phyloP scores from a whole-genome alignment of 2,797 vertebrate species.

The Scolopax rusticola region DNA sequence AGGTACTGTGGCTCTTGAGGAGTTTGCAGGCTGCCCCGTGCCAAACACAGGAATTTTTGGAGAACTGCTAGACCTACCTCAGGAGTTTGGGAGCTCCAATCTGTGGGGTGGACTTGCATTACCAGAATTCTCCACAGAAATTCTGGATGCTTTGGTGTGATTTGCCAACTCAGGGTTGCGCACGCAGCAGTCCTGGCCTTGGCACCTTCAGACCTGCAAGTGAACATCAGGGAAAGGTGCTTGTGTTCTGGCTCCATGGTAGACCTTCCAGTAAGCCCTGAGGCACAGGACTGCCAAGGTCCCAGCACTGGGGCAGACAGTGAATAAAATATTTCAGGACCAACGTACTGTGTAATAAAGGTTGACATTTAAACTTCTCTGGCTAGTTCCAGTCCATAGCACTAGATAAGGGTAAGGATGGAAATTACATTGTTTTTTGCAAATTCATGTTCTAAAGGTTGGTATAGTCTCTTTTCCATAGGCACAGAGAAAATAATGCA shows the following conservation, averaged over 20 bases:
- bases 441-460: background rate
- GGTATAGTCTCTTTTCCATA: background rate
- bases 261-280: background rate
- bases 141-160: background rate
- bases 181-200: rapidly evolving
- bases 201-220: rapidly evolving
- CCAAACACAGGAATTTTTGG: background rate
- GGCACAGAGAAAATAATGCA: background rate
- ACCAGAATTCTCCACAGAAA: background rate
- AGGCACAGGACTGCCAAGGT: background rate
- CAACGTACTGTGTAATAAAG: background rate
- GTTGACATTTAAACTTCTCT: background rate
- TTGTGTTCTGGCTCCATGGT: background rate
- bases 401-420: background rate
- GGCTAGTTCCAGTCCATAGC: background rate
- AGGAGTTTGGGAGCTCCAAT: background rate
- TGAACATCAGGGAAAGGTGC: background rate
- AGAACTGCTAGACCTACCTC: background rate
- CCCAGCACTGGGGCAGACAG: background rate
- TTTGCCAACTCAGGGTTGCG: background rate
- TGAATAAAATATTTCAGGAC: background rate
- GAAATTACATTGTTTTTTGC: background rate
- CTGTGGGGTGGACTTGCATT: background rate
- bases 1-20: background rate
- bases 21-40: background rate